Base-by-base conservation (phyloP, 2,888 invertebrate species). In the Eurytoma adleriae region DNA sequence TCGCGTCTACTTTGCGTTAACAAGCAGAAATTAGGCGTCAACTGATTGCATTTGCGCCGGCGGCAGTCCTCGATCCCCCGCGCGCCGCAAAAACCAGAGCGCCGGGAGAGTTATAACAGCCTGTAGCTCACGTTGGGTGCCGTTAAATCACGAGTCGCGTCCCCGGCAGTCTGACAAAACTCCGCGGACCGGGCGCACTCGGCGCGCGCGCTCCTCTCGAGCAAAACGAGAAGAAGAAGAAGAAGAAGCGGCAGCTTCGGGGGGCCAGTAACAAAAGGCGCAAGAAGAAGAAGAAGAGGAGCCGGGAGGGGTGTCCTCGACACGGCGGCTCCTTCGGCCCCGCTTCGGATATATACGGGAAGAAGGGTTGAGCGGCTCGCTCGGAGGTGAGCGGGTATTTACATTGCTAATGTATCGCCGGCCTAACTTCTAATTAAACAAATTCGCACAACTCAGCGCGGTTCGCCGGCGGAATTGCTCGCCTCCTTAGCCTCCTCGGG, bases 381-480 rank as follows among this genome's bases (percentile, higher is more conserved):
- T 64, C 30, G 57, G 16, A 40, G 40, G 71, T 12, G 62, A n/a
- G 52, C 24, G 59, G 48, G 40, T 87, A 90, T 90, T 90, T 90
- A 89, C 90, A 90, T 90, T 90, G 90, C 90, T 90, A 90, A 90
- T 90, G 89, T 88, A 89, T 88, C 88, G 88, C 85, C 86, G 86
- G 88, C 88, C 90, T 90, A 90, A 90, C 89, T 90, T 90, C 89
- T 89, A 90, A 90, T 90, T 90, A 90, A 90, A 90, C 89, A 89
- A 90, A 90, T 90, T 90, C 90, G 88, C 89, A 87, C 89, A 88
- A 89, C 86, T 88, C 87, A 86, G 88, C 86, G 85, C 85, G 84
- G 85, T 84, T 85, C 84, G 85, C 86, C 83, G 83, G 82, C 80
- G 85, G 85, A 87, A 87, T 88, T 86, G 87, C 86, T 84, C 81